Evolutionary conservation across 2,797 vertebrate genomes (phyloP), one percentile per base, ranked within the genome.

Genomic region (Pygocentrus nattereri): DNA sequence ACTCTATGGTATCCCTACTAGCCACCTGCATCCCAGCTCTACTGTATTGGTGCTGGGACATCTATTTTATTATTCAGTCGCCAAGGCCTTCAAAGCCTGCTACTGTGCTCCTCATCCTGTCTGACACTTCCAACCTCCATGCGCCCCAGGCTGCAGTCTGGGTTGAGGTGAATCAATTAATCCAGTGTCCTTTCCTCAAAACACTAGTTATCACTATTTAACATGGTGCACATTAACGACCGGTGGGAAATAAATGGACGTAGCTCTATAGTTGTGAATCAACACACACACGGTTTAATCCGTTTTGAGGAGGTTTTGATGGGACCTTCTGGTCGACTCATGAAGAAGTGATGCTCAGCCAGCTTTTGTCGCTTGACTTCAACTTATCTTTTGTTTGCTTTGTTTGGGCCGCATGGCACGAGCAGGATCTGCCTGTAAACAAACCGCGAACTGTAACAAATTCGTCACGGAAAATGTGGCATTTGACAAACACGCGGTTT

Each of bases 301-400:
- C 54, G 16, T 4, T 54, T 21, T 7, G 19, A 21, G 8, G 21
- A 56, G 21, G 5, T 56, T 4, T n/a, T n/a, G 41, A 44, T 44
- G 41, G 41, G 41, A 44, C 23, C 54, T 56, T n/a, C 5, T 56
- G 54, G 7, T 23, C 12, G 21, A 8, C 50, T 18, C 56, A 6
- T n/a, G 21, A 8, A n/a, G 21, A 54, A 2, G n/a, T 0, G n/a
- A 16, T n/a, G 30, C 10, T 12, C 19, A 27, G 38, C 4, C 18
- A 25, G 56, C 23, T 47, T 13, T 13, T 23, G 21, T 11, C 6
- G 38, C 58, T 59, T 21, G 61, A 6, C 23, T 41, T 27, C 15
- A 15, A 58, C 54, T 41, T 74, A 18, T 16, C 44, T 62, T n/a
- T 64, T 64, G 59, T 71, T 71, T 49, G 23, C 41, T 71, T 62